Conservation (phyloP, 2,113 vertebrate species). For the Mustelus asterias region DNA sequence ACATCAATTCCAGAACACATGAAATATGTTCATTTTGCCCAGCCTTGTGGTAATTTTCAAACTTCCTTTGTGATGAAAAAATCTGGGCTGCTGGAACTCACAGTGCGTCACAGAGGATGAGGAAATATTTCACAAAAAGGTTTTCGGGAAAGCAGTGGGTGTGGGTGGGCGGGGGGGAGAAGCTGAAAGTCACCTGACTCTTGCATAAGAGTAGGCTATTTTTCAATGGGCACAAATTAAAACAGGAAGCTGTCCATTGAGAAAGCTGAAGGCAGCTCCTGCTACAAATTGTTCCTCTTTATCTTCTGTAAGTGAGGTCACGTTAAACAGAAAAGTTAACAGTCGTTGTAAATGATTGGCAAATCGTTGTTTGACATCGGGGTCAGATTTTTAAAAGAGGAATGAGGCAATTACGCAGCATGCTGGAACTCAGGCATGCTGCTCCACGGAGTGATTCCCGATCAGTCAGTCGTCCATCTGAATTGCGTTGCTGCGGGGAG, state of each 20-base stretch:
- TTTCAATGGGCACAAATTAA: slow-evolving; percentile 46
- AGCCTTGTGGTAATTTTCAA: slow-evolving; percentile 40
- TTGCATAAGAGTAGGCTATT: slow-evolving; percentile 45
- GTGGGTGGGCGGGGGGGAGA: slow-evolving; percentile 35
- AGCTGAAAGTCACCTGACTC: slow-evolving; percentile 55
- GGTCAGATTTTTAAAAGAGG: neutral
- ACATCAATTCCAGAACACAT: neutral
- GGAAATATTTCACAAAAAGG: slow-evolving; percentile 59
- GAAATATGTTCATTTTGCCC: neutral
- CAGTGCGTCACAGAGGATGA: slow-evolving; percentile 52
- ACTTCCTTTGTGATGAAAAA: slow-evolving; percentile 50
- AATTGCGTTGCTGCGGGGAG: neutral
- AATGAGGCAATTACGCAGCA: neutral
- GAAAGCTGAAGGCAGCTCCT: slow-evolving; percentile 45
- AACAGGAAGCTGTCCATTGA: slow-evolving; percentile 46
- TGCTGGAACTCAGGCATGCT: neutral
- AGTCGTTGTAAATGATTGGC: slow-evolving; percentile 20
- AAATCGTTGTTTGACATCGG: neutral
- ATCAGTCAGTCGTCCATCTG: neutral
- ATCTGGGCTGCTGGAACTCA: slow-evolving; percentile 50
- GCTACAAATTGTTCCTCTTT: slow-evolving; percentile 47
- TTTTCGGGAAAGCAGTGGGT: slow-evolving; percentile 53
- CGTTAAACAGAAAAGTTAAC: slow-evolving; percentile 36
- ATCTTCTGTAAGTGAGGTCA: slow-evolving; percentile 49
- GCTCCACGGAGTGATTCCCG: neutral